These are phyloP conservation scores for Dasyprocta punctata DNA, from an alignment of 2,113 vertebrate species.

Conservation along the genomic window DNA sequence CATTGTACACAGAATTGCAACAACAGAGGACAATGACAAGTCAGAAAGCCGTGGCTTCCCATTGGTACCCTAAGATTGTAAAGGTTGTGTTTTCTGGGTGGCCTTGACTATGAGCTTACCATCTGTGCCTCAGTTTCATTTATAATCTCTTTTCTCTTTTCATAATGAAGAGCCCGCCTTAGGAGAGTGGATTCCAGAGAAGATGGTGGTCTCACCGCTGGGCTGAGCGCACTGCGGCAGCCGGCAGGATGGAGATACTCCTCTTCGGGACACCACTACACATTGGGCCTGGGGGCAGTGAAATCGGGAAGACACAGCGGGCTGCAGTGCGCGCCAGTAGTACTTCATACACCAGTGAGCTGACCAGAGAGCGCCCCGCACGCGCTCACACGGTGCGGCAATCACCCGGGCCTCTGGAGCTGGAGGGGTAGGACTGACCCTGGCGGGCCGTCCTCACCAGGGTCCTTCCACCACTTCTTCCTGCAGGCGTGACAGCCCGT, in stretches of 20 bases:
- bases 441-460: background rate
- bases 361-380: background rate
- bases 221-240: background rate
- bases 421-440: background rate
- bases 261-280: background rate
- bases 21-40: conserved; percentile 57
- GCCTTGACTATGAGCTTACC: background rate
- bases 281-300: background rate
- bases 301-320: background rate
- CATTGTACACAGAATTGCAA: conserved; percentile 29
- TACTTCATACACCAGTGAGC: background rate
- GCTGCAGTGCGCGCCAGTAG: background rate
- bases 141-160: background rate
- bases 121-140: background rate
- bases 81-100: background rate
- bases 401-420: background rate
- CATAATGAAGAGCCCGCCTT: background rate
- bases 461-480: background rate
- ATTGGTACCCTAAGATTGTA: background rate
- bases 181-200: background rate
- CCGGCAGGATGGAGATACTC: background rate
- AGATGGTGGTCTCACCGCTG: conserved; percentile 68
- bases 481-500: accelerated
- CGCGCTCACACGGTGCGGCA: accelerated
- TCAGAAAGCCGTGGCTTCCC: conserved; percentile 3